Evolutionary conservation across 2,113 vertebrate species (phyloP).

Genomic region (Chinchilla lanigera): DNA sequence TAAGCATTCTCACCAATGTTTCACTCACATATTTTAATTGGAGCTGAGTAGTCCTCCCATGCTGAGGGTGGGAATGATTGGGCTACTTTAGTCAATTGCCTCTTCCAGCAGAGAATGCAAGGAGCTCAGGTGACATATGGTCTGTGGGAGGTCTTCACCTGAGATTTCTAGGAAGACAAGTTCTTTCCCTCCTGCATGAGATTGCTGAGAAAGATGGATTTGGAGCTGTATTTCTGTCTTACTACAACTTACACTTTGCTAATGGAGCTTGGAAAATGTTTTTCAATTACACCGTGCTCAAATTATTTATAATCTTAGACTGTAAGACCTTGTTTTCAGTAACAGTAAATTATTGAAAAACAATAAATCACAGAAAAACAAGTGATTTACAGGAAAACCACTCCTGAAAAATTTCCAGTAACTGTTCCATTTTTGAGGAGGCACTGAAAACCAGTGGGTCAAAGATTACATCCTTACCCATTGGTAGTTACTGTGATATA

Average conservation of each 20-base stretch:
- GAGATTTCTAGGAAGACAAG: background rate
- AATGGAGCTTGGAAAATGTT: background rate
- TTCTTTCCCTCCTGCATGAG: background rate
- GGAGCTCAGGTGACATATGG: background rate
- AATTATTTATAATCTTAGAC: background rate
- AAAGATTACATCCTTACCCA: background rate
- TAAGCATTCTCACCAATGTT: background rate
- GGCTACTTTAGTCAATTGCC: background rate
- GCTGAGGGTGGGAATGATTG: background rate
- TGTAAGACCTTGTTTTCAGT: background rate
- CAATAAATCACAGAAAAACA: background rate
- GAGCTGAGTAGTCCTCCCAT: background rate
- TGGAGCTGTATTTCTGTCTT: background rate
- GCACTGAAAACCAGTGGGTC: background rate
- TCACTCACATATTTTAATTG: background rate
- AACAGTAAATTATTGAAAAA: background rate
- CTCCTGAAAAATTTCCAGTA: background rate
- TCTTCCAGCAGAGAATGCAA: background rate
- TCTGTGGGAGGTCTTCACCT: background rate
- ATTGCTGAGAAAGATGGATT: background rate
- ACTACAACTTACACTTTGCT: background rate
- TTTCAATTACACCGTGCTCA: background rate
- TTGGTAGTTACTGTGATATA: background rate
- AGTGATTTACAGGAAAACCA: background rate
- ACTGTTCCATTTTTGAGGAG: background rate